These are phyloP conservation scores for Styela clava DNA, from an alignment of 23 tunicate species.

Conservation along the genomic window DNA sequence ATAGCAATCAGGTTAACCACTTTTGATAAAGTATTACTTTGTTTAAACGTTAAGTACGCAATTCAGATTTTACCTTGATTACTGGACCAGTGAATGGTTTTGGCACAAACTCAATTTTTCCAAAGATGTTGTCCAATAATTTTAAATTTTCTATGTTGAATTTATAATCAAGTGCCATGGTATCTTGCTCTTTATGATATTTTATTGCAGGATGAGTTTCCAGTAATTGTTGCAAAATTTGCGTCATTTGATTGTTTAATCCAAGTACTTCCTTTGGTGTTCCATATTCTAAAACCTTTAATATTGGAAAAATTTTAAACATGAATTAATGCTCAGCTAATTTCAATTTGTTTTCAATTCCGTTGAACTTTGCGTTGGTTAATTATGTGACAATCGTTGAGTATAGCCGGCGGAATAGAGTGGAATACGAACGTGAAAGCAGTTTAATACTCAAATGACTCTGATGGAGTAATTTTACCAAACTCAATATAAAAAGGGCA, in stretches of 20 bases:
- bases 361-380: too few species aligned
- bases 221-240: conserved; percentile 77
- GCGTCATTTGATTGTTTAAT: conserved; percentile 90
- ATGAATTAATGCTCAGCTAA: background rate
- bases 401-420: too few species aligned
- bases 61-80: conserved; percentile 61
- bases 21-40: too few species aligned
- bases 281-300: conserved; percentile 90
- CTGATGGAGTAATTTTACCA: too few species aligned
- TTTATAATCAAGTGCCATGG: conserved; percentile 42
- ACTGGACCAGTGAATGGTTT: conserved; percentile 46
- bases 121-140: conserved; percentile 58
- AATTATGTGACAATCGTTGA: too few species aligned
- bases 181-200: conserved; percentile 70
- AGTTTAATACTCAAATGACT: too few species aligned
- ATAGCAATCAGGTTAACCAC: too few species aligned
- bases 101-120: conserved; percentile 37
- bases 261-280: conserved; percentile 95
- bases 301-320: too few species aligned
- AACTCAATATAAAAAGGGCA: too few species aligned
- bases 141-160: conserved; percentile 68
- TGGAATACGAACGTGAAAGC: too few species aligned
- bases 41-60: too few species aligned
- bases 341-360: too few species aligned
- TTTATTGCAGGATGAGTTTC: conserved; percentile 86